Conservation (phyloP, 2,888 invertebrate species). For the Rhagophthalmus giganteus region DNA sequence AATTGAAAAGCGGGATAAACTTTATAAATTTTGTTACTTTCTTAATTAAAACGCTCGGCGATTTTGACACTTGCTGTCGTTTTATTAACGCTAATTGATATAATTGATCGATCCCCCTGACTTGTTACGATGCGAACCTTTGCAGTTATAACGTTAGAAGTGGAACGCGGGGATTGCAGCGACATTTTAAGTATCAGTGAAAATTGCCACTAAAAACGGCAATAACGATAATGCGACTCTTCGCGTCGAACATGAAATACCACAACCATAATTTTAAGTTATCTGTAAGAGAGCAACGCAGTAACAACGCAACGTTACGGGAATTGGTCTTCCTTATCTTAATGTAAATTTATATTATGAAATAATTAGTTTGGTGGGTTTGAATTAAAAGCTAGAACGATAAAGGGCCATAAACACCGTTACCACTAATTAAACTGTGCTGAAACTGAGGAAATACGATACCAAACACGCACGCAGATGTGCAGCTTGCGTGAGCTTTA, state of each 20-base stretch:
- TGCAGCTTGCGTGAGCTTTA: constrained; percentile 11
- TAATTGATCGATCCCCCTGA: not conserved
- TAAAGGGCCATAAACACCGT: constrained; percentile 13
- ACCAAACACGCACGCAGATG: constrained; percentile 15
- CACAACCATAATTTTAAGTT: constrained; percentile 3
- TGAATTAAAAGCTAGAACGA: constrained; percentile 8
- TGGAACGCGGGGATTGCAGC: not conserved
- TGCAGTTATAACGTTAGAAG: not conserved
- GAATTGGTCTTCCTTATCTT: constrained; percentile 5
- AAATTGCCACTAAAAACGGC: constrained; percentile 4
- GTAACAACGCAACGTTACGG: not conserved
- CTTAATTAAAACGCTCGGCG: not conserved
- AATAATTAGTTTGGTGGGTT: constrained; percentile 11
- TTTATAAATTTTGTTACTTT: not conserved
- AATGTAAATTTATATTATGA: constrained; percentile 18
- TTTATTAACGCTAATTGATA: not conserved
- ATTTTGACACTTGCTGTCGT: not conserved
- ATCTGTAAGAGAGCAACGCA: constrained; percentile 5
- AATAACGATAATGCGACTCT: constrained; percentile 1
- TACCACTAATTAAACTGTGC: constrained; percentile 13
- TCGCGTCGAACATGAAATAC: constrained; percentile 4
- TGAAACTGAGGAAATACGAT: constrained; percentile 8
- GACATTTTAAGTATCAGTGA: not conserved
- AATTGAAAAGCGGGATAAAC: not conserved
- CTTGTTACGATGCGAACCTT: not conserved